Evolutionary conservation across 2,888 invertebrate genomes (phyloP), one percentile per base, ranked within the genome.

Genomic region (Siphonodentalium dalli): DNA sequence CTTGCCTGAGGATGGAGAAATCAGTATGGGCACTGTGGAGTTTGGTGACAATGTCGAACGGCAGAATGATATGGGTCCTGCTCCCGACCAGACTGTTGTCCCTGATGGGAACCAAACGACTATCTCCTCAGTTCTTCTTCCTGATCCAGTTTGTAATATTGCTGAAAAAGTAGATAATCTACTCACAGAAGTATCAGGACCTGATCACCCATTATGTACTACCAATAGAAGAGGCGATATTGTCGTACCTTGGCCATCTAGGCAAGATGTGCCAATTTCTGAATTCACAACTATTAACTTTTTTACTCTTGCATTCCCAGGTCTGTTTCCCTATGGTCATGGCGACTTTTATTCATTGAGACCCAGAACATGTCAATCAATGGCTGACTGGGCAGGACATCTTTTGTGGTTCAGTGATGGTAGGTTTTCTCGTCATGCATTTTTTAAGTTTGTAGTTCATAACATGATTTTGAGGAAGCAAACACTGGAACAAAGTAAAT

Each of bases 351-450:
- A 46, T 21, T 39, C 48, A 1, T 51, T 55, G 18, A n/a, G 58
- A 2, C 51, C 40, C 11, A 28, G 44, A n/a, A 50, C 55, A 24
- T 58, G 54, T 23, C 11, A 28, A 7, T 61, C 54, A 15, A 26
- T 61, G 33, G 11, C 45, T 18, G 59, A 63, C 11, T 63, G 62
- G 59, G 59, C 57, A 18, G 43, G 54, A 5, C 61, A 61, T 35
- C 26, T 54, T 6, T 11, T 61, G 23, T 61, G 57, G 54, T 57
- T 43, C 29, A 20, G 49, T 23, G 61, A 61, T 42, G 48, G 48
- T 4, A 20, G 54, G 3, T 61, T 61, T 61, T 51, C 54, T 4
- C 20, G 38, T 26, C 51, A 57, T 38, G 20, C 18, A 29, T 18
- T 27, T 55, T 55, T 45, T 33, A 54, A 54, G 49, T 54, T 41